Evolutionary conservation across 2,888 invertebrate genomes (phyloP), one percentile per base, ranked within the genome.

Genomic region (Drosophila limbata): DNA sequence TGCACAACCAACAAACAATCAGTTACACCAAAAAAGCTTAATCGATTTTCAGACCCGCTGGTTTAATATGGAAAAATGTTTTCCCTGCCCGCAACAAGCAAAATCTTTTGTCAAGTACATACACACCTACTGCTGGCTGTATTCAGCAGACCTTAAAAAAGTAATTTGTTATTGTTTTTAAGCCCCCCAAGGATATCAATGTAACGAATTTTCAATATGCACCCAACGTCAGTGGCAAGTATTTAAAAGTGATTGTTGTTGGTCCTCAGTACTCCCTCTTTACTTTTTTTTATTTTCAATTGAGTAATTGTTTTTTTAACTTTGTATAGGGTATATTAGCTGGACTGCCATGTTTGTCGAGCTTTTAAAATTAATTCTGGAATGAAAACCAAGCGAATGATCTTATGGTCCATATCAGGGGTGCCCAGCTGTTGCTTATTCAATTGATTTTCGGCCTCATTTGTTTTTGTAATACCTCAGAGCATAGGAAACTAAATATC

Each of bases 11-110:
- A 66, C 79, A 81, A 81, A 78, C 79, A 79, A 79, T 77, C 81
- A 81, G 73, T 77, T 79, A 78, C 71, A 81, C 70, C 53, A 70
- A 69, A 78, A 81, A 79, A 79, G 76, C 79, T 73, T 82, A 80
- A 82, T 80, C 82, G 80, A 80, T 82, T 81, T 80, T 75, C 73
- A 60, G 74, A 60, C 69, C 45, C 51, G 62, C 48, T 71, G 66
- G 75, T 68, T 81, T 78, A 81, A 81, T 72, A 82, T 76, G 79
- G 65, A 76, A 82, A 80, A 82, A 79, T 79, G 70, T 82, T 73
- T 76, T 73, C 52, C 71, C 73, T 66, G 51, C 68, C 77, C 77
- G 69, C 71, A 81, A 76, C 74, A 79, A 81, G 75, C 55, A 71
- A 81, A 79, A 71, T 81, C 81, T 79, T 79, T 79, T 79, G 79